Evolutionary conservation across 2,113 vertebrate species (phyloP).

Genomic region (Fukomys damarensis): DNA sequence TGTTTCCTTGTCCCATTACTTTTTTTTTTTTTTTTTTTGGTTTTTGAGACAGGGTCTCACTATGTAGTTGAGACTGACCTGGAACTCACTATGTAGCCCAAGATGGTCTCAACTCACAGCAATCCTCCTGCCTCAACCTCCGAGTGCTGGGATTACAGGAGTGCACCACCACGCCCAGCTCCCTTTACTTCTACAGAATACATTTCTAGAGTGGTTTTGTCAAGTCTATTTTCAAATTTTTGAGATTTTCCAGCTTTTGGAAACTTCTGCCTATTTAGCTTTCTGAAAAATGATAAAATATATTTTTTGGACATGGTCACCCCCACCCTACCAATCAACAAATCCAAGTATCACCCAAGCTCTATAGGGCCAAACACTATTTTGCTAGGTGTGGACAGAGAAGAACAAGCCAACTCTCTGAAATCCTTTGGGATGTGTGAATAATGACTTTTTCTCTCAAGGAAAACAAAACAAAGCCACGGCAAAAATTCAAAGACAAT

Average conservation of each 20-base stretch:
- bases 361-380: not conserved
- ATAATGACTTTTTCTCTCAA: conserved; percentile 37
- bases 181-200: not conserved
- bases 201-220: not conserved
- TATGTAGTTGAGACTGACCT: no score
- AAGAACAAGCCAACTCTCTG: conserved; percentile 4
- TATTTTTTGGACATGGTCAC: not conserved
- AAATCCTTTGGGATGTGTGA: not conserved
- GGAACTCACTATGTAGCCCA: no score
- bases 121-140: no score
- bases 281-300: conserved; percentile 11
- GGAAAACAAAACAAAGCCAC: conserved; percentile 54
- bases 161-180: no score
- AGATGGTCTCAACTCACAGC: no score
- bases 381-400: conserved; percentile 49
- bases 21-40: no score
- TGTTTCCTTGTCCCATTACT: not conserved
- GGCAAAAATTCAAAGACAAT: conserved; percentile 53
- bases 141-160: no score
- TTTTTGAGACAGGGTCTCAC: no score
- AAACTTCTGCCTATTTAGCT: conserved; percentile 35
- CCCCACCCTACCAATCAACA: conserved; percentile 7
- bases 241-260: not conserved
- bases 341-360: conserved; percentile 47
- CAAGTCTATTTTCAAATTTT: conserved; percentile 41